A percentile compares a stretch with the other conserved stretches of the same genome.
Evolutionary conservation across 2,113 vertebrate genomes (phyloP).

Genomic region (Noturus placidus): DNA sequence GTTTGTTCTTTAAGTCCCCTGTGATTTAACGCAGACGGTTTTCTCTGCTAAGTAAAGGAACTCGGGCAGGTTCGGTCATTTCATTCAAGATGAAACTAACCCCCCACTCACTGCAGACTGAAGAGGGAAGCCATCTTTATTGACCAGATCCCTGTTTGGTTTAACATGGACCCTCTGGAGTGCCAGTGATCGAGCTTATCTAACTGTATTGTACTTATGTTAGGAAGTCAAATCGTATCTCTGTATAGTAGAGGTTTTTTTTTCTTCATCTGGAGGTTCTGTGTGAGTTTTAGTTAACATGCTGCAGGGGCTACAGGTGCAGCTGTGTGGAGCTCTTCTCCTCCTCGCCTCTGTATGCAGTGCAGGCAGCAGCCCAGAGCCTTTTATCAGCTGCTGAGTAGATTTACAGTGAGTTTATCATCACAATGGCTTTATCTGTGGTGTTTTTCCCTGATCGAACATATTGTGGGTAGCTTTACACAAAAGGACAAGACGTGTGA

Average conservation of each 20-base stretch:
- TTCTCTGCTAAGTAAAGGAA: not conserved
- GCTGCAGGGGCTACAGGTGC: slow-evolving; percentile 43
- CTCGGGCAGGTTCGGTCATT: not conserved
- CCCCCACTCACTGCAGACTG: slow-evolving; percentile 14
- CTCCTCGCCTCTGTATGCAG: not conserved
- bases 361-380: not conserved
- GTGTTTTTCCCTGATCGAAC: not conserved
- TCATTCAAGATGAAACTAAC: slow-evolving; percentile 7
- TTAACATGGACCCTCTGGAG: not conserved
- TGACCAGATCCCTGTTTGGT: slow-evolving; percentile 5
- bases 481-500: not conserved
- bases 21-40: not conserved
- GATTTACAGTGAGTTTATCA: slow-evolving; percentile 1
- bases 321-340: not conserved
- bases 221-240: not conserved
- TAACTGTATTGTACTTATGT: not conserved
- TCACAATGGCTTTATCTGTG: not conserved
- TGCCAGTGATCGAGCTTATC: no score
- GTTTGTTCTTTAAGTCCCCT: not conserved
- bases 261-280: not conserved
- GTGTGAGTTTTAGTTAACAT: not conserved
- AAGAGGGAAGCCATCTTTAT: slow-evolving; percentile 50
- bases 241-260: no score
- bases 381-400: not conserved
- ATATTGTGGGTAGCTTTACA: not conserved